Evolutionary conservation across 1,140 invertebrate species (phyloP).

Genomic region (Drosophila grimshawi): DNA sequence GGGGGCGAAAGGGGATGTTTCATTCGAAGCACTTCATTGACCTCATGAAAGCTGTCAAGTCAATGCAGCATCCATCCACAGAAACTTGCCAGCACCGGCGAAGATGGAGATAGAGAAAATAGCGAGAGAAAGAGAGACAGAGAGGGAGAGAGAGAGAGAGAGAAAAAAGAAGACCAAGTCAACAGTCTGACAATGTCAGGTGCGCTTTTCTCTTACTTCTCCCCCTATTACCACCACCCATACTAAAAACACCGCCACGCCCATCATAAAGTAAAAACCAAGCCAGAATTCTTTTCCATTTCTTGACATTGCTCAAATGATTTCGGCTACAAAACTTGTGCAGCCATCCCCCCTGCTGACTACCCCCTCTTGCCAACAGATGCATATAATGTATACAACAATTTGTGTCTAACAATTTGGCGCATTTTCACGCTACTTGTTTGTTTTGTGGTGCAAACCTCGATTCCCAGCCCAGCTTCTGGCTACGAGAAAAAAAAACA

Average conservation of each 20-base stretch:
- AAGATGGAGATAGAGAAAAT: background rate
- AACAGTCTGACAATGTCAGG: conserved; percentile 43
- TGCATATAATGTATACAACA: conserved; percentile 73
- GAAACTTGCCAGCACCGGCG: background rate
- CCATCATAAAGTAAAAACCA: conserved; percentile 5
- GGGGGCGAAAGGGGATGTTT: conserved; percentile 10
- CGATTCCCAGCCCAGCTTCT: too few relatives aligned
- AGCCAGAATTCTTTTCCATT: conserved; percentile 58
- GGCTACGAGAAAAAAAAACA: conserved; percentile 21
- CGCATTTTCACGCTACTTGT: conserved; percentile 80
- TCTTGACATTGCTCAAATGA: conserved; percentile 68
- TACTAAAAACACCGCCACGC: background rate
- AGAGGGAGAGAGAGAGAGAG: background rate
- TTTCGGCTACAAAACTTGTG: conserved; percentile 66
- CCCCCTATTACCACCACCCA: background rate
- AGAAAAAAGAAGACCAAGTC: background rate
- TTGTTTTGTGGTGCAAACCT: conserved; percentile 38
- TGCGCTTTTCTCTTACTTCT: conserved; percentile 9
- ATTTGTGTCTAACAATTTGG: conserved; percentile 77
- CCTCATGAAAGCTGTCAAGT: conserved; percentile 71
- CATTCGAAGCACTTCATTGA: conserved; percentile 59
- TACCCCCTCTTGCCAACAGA: conserved; percentile 12
- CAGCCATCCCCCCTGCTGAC: background rate
- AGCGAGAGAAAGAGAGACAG: background rate
- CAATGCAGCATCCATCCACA: conserved; percentile 54